Conservation (phyloP, 2,888 invertebrate genomes). For the Drosophila stalkeri region DNA sequence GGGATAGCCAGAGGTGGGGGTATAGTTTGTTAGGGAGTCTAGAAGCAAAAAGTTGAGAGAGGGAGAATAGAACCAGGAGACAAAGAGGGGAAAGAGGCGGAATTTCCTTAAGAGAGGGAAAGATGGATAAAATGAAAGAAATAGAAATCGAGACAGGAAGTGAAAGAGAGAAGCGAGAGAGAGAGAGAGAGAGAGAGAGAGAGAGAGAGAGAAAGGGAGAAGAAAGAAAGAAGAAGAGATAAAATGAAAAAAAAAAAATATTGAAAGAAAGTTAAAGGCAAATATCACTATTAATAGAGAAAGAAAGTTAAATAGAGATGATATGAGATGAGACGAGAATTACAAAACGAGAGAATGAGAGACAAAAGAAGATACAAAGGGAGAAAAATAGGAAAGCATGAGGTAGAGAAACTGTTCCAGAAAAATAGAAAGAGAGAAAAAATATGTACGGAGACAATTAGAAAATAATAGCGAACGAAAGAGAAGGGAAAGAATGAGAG, state of each 20-base stretch:
- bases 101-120: not conserved
- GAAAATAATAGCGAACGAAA: not conserved
- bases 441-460: not conserved
- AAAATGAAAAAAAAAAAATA: not conserved
- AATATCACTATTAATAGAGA: not conserved
- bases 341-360: not conserved
- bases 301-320: not conserved
- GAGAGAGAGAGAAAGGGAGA: not conserved
- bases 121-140: not conserved
- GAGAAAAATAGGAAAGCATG: too few relatives aligned
- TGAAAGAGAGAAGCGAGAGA: not conserved
- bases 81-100: not conserved
- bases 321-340: not conserved
- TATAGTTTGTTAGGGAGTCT: not conserved
- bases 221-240: not conserved
- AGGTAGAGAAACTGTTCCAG: not conserved
- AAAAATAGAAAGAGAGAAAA: not conserved
- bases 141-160: accelerated
- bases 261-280: too few relatives aligned
- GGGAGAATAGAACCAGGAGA: not conserved
- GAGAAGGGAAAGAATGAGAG: too few relatives aligned
- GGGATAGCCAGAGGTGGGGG: not conserved
- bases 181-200: not conserved
- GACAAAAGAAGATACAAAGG: not conserved
- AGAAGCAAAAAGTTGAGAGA: not conserved